phyloP scores from a whole-genome alignment of 2,113 vertebrate genomes.

The Nothobranchius kuhntae region DNA sequence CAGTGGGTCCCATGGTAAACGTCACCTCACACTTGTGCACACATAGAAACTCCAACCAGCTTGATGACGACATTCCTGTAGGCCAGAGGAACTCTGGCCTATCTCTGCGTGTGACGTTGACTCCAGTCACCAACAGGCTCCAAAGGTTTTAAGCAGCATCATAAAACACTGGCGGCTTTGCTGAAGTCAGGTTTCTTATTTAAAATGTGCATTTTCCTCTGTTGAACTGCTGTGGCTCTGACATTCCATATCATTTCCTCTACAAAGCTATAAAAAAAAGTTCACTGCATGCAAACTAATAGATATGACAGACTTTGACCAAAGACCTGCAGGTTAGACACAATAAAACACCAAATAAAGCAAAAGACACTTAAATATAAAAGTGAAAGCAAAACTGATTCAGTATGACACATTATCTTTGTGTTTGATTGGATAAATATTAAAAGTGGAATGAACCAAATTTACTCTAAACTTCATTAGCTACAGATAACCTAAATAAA shows the following conservation, averaged over 20 bases:
- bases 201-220: background rate
- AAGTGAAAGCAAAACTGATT: background rate
- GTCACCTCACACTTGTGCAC: constrained; percentile 29
- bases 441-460: too few relatives aligned
- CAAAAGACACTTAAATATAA: background rate
- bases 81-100: constrained; percentile 31
- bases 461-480: too few relatives aligned
- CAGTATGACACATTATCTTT: too few relatives aligned
- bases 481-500: too few relatives aligned
- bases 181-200: background rate
- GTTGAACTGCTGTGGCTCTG: background rate
- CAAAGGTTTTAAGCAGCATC: background rate
- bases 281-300: too few relatives aligned
- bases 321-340: too few relatives aligned
- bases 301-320: too few relatives aligned
- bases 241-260: background rate
- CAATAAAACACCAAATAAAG: background rate
- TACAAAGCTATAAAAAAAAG: too few relatives aligned
- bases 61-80: constrained; percentile 19
- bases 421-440: too few relatives aligned
- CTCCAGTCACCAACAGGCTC: constrained; percentile 7
- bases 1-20: constrained; percentile 49
- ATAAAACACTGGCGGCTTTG: background rate
- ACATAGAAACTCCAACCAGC: constrained; percentile 5
- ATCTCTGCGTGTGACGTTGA: constrained; percentile 27